Base-by-base conservation (phyloP, 1,140 invertebrate genomes). In the Oryzaephilus surinamensis region DNA sequence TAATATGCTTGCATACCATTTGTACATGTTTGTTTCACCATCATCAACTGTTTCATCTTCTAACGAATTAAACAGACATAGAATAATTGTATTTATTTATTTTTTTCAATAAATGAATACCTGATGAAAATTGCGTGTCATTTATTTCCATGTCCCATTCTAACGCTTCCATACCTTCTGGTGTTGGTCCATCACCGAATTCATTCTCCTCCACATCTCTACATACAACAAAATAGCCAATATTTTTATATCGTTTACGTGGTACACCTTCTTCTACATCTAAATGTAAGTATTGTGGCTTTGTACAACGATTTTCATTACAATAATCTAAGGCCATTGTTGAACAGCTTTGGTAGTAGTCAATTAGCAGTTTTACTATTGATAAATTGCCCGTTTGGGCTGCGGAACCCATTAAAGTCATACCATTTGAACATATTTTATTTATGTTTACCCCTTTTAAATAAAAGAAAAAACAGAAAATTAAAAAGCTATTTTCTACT, bases 121-220 rank as follows among this genome's bases (percentile, higher is more conserved):
- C n/a, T n/a, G n/a, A 40, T 38, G n/a, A n/a, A n/a, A n/a, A n/a
- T n/a, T n/a, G n/a, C n/a, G n/a, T n/a, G 13, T 57, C 57, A 20
- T 63, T 60, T 10, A 73, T 61, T 52, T 74, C 72, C 38, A 66
- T 62, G 32, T 73, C 71, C 72, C 72, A 74, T 48, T 74, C 70
- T 2, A 74, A 51, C 13, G 61, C 65, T 32, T 74, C 72, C 72
- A 74, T 74, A 10, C 69, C 72, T 38, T 74, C 72, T 5, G 72
- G 72, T 20, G 72, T 74, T 11, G 54, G 57, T 10, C 69, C 66
- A 21, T 71, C 66, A 38, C 66, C 65, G 31, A 64, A 50, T 35
- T 64, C 50, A 43, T 43, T 46, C 35, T 60, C 48, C 14, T 58
- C 50, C 12, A 51, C 15, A 29, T 62, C 60, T 20, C 52, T 50